phyloP scores from a whole-genome alignment of 2,113 vertebrate genomes.

The Stercorarius parasiticus region DNA sequence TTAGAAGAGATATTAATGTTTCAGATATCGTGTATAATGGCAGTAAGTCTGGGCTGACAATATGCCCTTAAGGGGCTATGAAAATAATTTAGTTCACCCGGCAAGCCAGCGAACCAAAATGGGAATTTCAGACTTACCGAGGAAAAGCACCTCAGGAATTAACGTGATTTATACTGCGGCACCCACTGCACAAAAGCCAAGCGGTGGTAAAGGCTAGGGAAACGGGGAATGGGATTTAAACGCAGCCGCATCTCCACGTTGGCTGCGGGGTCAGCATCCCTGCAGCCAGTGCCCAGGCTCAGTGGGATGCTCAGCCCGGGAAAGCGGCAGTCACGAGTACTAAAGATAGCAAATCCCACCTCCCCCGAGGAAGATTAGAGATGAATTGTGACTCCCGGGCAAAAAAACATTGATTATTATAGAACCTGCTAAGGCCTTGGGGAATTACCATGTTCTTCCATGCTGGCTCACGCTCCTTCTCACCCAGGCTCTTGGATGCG shows the following conservation, averaged over 20 bases:
- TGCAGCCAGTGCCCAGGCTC: neutral
- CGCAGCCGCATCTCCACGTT: fast-evolving
- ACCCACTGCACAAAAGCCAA: slow-evolving; percentile 34
- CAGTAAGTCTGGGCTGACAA: slow-evolving; percentile 64
- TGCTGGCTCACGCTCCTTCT: neutral
- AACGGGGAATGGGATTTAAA: neutral
- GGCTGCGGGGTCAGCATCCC: slow-evolving; percentile 26
- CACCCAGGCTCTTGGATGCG: neutral
- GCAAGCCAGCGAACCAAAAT: slow-evolving; percentile 54
- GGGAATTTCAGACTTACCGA: slow-evolving; percentile 56
- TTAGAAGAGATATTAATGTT: slow-evolving; percentile 67
- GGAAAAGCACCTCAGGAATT: slow-evolving; percentile 61
- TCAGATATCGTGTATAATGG: slow-evolving; percentile 47
- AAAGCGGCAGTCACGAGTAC: neutral
- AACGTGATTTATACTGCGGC: slow-evolving; percentile 57
- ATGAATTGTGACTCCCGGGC: slow-evolving; percentile 37
- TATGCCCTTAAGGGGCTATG: slow-evolving; percentile 67
- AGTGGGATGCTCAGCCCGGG: neutral
- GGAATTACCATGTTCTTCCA: neutral
- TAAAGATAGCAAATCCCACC: slow-evolving; percentile 39
- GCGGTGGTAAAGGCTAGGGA: neutral
- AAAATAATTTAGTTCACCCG: slow-evolving; percentile 63
- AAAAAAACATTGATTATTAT: neutral
- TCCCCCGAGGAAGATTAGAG: neutral
- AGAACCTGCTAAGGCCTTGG: neutral